Evolutionary conservation across 2,113 vertebrate genomes (phyloP), one percentile per base, ranked within the genome.

Genomic region (Epinephelus cyanopodus): DNA sequence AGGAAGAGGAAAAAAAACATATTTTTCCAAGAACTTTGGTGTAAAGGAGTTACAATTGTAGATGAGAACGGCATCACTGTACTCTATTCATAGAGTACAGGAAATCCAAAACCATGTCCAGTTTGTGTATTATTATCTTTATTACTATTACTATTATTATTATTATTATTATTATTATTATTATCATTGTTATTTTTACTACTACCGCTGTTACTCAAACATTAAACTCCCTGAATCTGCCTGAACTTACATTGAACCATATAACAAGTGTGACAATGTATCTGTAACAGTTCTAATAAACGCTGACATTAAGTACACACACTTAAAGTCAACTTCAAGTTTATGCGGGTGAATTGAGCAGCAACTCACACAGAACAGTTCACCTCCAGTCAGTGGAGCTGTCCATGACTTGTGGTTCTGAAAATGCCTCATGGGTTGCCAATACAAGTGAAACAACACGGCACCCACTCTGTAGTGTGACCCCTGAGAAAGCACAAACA

Each of bases 21-120:
- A 0, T 14, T 85, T 82, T 70, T 88, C 57, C 18, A 90, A 0
- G 15, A 21, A 33, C 87, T 33, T 11, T 12, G 5, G 14, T 33
- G 23, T 0, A 33, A 2, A 48, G 10, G 1, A 47, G 0, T 2
- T 14, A 13, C 3, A 54, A 42, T 2, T 56, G 12, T 11, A 9
- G 5, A 60, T 23, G 3, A 42, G 11, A 70, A 45, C n/a, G 3
- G 5, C 6, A 21, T 5, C 0, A 23, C 1, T 27, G 17, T 7
- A 15, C 11, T 56, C 3, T 2, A 42, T 19, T 75, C 4, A 19
- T 18, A 13, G 52, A 12, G 53, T 42, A 21, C 5, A 42, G 6
- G 3, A 42, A 42, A 54, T 8, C 0, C 27, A 25, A 52, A n/a
- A n/a, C 15, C 6, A 27, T 0, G 1, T 13, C 6, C 29, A 4